Percentiles rank a stretch among this genome's conserved stretches.
Evolutionary conservation across 2,113 vertebrate genomes (phyloP).

Genomic region (Brienomyrus brachyistius): DNA sequence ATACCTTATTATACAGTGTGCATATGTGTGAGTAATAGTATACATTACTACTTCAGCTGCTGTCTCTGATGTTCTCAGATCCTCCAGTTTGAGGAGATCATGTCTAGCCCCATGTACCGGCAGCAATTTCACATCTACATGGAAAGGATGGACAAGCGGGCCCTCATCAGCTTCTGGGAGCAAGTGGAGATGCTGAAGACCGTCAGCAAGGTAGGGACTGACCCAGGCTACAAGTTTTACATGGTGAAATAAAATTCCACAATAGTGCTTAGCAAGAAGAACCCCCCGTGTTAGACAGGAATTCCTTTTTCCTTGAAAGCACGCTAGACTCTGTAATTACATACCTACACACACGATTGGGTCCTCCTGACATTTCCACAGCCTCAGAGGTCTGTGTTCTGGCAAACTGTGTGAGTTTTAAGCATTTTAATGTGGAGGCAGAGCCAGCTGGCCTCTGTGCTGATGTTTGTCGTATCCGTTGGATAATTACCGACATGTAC

Average conservation of each 20-base stretch:
- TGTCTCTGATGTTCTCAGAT: slow-evolving; percentile 59
- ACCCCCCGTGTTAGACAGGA: background rate
- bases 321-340: background rate
- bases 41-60: background rate
- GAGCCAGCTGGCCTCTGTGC: background rate
- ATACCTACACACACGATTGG: background rate
- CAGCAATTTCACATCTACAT: slow-evolving; percentile 85
- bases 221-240: background rate
- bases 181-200: slow-evolving; percentile 84
- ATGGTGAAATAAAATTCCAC: background rate
- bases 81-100: slow-evolving; percentile 93
- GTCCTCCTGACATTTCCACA: background rate
- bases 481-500: background rate
- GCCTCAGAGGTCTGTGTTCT: background rate
- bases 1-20: too few species aligned
- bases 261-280: background rate
- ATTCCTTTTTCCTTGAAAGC: background rate
- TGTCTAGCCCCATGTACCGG: slow-evolving; percentile 74
- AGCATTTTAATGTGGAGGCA: background rate
- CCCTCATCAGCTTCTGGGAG: slow-evolving; percentile 88
- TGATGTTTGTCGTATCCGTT: background rate
- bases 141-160: slow-evolving; percentile 84
- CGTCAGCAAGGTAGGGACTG: slow-evolving; percentile 77
- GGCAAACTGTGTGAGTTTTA: background rate
- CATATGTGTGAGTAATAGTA: background rate